Base-by-base conservation (phyloP, 2,797 vertebrate species). In the Nothura maculosa region DNA sequence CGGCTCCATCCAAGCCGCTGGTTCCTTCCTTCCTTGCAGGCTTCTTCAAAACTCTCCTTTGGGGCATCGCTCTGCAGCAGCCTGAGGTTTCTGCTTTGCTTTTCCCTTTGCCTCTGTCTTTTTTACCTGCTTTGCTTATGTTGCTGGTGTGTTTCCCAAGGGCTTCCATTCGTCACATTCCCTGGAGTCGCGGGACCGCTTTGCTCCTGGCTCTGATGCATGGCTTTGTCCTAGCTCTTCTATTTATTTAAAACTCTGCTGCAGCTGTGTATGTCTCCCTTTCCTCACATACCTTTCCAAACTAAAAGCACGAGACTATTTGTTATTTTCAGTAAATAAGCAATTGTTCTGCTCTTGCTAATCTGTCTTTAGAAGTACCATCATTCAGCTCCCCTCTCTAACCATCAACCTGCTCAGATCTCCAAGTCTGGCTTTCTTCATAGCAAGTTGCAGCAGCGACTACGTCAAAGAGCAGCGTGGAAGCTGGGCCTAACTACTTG, bases 251-350 rank as follows among this genome's bases (percentile, higher is more conserved):
- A 89, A 90, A 77, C 74, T 36, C 87, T 52, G 69, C 90, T 87
- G 90, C 93, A 62, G 83, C 81, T 83, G 32, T 6, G 0, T 47
- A 36, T 10, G 45, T 30, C 58, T 32, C 18, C 27, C 47, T 36
- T 14, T 64, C 70, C 69, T 68, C 4, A 58, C 10, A 16, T 78
- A 72, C 62, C 64, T 76, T 89, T 61, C 72, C 0, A 1, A 89
- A 72, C 76, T 90, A 87, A 90, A 94, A 92, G 86, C 93, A 78
- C 34, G 9, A 66, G 72, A 72, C 88, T 81, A 93, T 96, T 85
- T 70, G 80, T 93, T 93, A 94, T 92, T 96, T 94, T 83, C 84
- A 73, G 47, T 81, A 96, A 94, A 93, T 91, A 94, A 93, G 73
- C 93, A 96, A 87, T 90, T 79, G 55, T 94, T 94, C 89, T 89